phyloP scores from a whole-genome alignment of 2,888 invertebrate genomes.

The Harpalus rufipes region DNA sequence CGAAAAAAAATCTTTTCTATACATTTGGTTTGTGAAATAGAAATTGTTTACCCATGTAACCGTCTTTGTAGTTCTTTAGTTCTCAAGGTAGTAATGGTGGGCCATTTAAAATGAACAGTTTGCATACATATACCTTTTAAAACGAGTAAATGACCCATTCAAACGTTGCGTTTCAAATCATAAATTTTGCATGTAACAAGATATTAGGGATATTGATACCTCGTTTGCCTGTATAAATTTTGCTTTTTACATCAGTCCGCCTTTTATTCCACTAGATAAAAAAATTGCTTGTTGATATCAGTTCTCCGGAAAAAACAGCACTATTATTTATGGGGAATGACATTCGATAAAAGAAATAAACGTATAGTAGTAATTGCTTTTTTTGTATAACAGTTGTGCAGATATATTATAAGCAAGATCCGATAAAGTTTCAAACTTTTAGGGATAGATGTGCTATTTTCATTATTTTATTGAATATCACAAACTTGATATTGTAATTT shows the following conservation, averaged over 20 bases:
- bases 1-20: too few species aligned
- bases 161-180: neutral
- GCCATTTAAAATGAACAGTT: too few species aligned
- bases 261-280: constrained; percentile 19
- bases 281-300: constrained; percentile 15
- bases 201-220: constrained; percentile 12
- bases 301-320: constrained; percentile 16
- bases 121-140: neutral
- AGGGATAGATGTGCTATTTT: neutral
- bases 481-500: too few species aligned
- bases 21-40: too few species aligned
- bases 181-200: constrained; percentile 16
- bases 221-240: constrained; percentile 19
- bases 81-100: too few species aligned
- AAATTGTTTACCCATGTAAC: too few species aligned
- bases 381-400: constrained; percentile 17
- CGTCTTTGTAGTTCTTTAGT: too few species aligned
- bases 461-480: neutral
- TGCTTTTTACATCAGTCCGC: constrained; percentile 14
- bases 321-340: constrained; percentile 14
- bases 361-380: constrained; percentile 17
- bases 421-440: constrained; percentile 12
- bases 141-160: neutral
- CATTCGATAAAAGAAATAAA: constrained; percentile 28
- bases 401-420: neutral